Conservation (phyloP, 2,797 vertebrate species). For the Oreonectes daqikongensis region DNA sequence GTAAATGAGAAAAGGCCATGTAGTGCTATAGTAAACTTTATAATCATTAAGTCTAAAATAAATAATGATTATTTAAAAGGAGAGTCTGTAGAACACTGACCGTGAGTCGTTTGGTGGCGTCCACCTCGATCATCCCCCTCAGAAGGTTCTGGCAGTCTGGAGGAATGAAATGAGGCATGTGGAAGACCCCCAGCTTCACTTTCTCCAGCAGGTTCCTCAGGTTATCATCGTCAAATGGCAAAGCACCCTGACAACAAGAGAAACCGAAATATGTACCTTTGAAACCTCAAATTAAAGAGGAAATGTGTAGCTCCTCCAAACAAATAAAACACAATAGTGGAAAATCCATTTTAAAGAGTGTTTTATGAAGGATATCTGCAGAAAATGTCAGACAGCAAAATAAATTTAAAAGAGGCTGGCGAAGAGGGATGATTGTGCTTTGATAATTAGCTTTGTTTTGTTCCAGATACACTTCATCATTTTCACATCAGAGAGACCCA, state of each 20-base stretch:
- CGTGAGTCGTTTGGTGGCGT: conserved; percentile 91
- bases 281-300: background rate
- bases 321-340: background rate
- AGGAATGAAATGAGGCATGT: conserved; percentile 99
- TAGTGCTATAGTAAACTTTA: too few relatives aligned
- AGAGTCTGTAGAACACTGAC: conserved; percentile 71
- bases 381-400: conserved; percentile 14
- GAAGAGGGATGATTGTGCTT: conserved; percentile 27
- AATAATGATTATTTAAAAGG: conserved; percentile 38
- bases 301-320: conserved; percentile 2
- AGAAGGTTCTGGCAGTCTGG: conserved; percentile 98
- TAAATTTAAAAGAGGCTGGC: conserved; percentile 27
- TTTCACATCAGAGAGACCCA: conserved; percentile 37
- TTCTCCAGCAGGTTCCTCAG: conserved; percentile 96
- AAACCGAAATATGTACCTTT: background rate
- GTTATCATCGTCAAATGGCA: conserved; percentile 97
- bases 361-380: conserved; percentile 22
- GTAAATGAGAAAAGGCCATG: too few relatives aligned
- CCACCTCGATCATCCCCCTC: conserved; percentile 98
- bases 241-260: conserved; percentile 79
- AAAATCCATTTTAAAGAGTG: background rate
- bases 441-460: conserved; percentile 51
- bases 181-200: conserved; percentile 97
- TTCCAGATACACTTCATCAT: conserved; percentile 38
- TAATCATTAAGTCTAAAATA: background rate